These are phyloP conservation scores for Lasioglossum morio DNA, from an alignment of 2,888 invertebrate genomes.

Conservation along the genomic window DNA sequence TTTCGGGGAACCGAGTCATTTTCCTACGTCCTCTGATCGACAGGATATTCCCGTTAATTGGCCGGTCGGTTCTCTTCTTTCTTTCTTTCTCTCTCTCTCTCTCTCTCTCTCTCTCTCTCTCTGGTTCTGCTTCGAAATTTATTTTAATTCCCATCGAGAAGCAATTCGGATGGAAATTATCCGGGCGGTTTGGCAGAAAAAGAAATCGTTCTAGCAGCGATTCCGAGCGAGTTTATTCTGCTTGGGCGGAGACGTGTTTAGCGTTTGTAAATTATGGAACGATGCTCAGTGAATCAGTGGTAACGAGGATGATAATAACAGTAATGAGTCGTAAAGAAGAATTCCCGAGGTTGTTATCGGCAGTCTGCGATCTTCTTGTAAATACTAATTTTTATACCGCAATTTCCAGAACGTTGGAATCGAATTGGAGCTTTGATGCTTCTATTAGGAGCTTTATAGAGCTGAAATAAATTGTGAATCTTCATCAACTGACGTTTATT, in stretches of 20 bases:
- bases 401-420: background rate
- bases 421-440: background rate
- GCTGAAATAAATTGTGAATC: background rate
- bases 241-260: constrained; percentile 3
- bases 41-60: background rate
- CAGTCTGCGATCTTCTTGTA: background rate
- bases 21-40: background rate
- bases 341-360: background rate
- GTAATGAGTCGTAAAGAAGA: background rate
- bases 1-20: background rate
- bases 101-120: background rate
- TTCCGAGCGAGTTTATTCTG: background rate
- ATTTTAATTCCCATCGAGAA: background rate
- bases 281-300: background rate
- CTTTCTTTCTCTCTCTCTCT: no score
- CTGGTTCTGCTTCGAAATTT: background rate
- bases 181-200: background rate
- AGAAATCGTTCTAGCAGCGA: background rate
- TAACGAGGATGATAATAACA: background rate
- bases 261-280: background rate
- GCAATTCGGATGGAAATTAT: background rate
- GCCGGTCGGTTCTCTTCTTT: background rate
- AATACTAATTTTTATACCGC: background rate
- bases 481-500: background rate
- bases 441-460: background rate